phyloP scores from a whole-genome alignment of 2,797 vertebrate species.

The Zalophus californianus region DNA sequence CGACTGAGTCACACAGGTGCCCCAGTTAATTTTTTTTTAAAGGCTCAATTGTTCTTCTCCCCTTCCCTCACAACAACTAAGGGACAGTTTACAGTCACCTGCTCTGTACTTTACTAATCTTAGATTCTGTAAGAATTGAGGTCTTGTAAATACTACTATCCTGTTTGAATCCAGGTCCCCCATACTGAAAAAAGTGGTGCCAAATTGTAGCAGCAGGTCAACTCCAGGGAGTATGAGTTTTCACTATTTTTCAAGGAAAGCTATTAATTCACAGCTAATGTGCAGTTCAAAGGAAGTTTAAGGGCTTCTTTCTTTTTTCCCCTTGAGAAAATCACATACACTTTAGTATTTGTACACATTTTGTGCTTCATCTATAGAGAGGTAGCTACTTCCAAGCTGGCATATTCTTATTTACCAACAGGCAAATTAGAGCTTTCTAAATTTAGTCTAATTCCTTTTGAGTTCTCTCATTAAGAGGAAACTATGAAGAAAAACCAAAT shows the following conservation, averaged over 20 bases:
- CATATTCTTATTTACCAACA: neutral
- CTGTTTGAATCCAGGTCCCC: neutral
- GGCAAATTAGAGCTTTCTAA: slow-evolving; percentile 30
- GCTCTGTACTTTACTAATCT: slow-evolving; percentile 37
- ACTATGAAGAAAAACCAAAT: neutral
- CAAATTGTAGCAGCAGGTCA: neutral
- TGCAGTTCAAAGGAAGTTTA: neutral
- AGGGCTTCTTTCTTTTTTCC: neutral
- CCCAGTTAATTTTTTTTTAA: neutral
- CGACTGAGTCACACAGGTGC: neutral
- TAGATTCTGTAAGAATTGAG: slow-evolving; percentile 39
- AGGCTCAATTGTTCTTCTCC: neutral
- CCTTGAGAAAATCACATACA: neutral
- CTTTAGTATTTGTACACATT: neutral
- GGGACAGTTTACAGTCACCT: slow-evolving; percentile 1
- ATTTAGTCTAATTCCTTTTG: slow-evolving; percentile 23
- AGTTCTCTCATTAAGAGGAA: slow-evolving; percentile 15
- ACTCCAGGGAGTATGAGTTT: neutral
- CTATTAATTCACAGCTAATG: neutral
- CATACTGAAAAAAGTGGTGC: neutral
- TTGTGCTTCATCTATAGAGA: neutral
- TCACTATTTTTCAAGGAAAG: slow-evolving; percentile 9
- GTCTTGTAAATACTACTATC: neutral
- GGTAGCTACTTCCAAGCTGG: neutral
- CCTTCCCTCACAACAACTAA: neutral